phyloP scores from a whole-genome alignment of 1,140 invertebrate species.

The Diplogasteroides magnus region DNA sequence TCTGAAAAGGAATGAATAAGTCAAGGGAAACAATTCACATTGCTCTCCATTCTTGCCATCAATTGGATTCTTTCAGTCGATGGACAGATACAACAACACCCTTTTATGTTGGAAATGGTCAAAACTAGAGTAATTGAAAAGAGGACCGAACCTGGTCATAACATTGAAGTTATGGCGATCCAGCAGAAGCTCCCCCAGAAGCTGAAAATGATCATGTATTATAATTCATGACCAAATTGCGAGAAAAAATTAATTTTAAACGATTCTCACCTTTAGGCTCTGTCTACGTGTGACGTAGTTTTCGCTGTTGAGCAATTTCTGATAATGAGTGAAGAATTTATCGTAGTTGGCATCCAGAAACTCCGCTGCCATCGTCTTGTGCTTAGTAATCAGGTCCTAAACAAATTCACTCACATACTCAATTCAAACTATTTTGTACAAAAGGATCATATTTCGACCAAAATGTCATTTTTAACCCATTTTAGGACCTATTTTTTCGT shows the following conservation, averaged over 20 bases:
- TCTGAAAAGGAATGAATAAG: too few relatives aligned
- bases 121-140: neutral
- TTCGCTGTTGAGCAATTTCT: conserved; percentile 91
- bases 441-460: too few relatives aligned
- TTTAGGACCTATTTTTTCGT: too few relatives aligned
- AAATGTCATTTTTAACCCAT: too few relatives aligned
- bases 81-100: too few relatives aligned
- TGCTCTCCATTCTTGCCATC: too few relatives aligned
- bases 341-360: conserved; percentile 98
- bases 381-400: conserved; percentile 92
- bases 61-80: too few relatives aligned
- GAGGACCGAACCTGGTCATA: conserved; percentile 70
- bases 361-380: conserved; percentile 94
- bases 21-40: too few relatives aligned
- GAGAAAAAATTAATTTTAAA: conserved; percentile 7
- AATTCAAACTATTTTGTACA: too few relatives aligned
- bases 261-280: conserved; percentile 71
- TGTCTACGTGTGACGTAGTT: conserved; percentile 96
- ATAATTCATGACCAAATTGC: neutral
- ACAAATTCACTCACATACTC: neutral
- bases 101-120: neutral
- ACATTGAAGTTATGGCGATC: conserved; percentile 98
- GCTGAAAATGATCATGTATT: conserved; percentile 54
- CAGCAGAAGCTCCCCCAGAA: conserved; percentile 89
- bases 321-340: conserved; percentile 91